These are phyloP conservation scores for Eptesicus fuscus DNA, from an alignment of 2,113 vertebrate genomes.

Conservation along the genomic window DNA sequence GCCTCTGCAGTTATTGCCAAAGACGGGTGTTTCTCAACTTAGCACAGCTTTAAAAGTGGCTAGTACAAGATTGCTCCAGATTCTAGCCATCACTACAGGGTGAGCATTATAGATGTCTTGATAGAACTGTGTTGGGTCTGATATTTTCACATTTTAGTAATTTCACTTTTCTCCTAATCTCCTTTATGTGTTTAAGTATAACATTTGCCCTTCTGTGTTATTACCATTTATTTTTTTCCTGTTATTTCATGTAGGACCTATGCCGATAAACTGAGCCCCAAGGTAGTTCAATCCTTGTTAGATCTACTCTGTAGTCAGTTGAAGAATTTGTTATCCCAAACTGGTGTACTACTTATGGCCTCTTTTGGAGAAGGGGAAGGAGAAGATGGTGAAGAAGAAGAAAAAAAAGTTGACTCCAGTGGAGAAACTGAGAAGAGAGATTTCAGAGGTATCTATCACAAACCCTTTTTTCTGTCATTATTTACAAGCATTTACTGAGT, in stretches of 20 bases:
- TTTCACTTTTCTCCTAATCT: not conserved
- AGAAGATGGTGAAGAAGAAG: slow-evolving; percentile 83
- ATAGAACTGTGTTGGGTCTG: not conserved
- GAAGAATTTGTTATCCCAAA: slow-evolving; percentile 95
- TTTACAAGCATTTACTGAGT: not conserved
- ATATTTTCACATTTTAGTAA: not conserved
- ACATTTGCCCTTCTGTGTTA: not conserved
- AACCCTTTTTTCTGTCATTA: not conserved
- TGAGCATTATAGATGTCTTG: slow-evolving; percentile 74
- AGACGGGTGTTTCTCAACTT: slow-evolving; percentile 94
- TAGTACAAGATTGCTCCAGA: slow-evolving; percentile 95
- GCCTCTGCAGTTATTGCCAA: slow-evolving; percentile 93
- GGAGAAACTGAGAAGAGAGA: slow-evolving; percentile 92
- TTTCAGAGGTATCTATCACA: slow-evolving; percentile 86
- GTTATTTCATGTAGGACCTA: slow-evolving; percentile 86
- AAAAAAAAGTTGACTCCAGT: slow-evolving; percentile 84
- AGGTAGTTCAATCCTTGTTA: slow-evolving; percentile 95
- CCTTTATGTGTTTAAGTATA: not conserved
- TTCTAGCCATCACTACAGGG: slow-evolving; percentile 98
- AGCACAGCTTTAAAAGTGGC: slow-evolving; percentile 97
- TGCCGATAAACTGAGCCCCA: slow-evolving; percentile 94
- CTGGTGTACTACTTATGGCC: slow-evolving; percentile 88
- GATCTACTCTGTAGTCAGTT: slow-evolving; percentile 97
- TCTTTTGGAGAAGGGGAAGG: slow-evolving; percentile 86
- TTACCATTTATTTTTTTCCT: not conserved